Percentiles rank a stretch among this genome's conserved stretches.
Conservation (phyloP, 2,113 vertebrate species). For the Chaetura pelagica region DNA sequence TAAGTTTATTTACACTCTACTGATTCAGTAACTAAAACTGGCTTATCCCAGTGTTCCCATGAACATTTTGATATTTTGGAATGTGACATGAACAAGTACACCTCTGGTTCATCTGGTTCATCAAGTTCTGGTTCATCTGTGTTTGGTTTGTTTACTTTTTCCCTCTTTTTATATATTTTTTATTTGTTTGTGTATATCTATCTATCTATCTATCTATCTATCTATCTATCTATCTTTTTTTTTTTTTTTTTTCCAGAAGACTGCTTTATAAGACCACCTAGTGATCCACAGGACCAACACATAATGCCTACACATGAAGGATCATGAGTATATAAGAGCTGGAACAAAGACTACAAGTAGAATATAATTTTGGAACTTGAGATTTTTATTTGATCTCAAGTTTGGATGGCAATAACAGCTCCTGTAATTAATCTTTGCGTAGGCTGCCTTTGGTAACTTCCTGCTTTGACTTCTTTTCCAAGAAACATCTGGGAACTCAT, state of each 20-base stretch:
- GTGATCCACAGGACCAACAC: neutral
- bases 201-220: no score
- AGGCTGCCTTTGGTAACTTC: neutral
- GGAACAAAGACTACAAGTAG: neutral
- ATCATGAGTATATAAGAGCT: neutral
- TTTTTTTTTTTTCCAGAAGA: neutral
- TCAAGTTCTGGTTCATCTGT: neutral
- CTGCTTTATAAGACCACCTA: neutral
- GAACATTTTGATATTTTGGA: conserved; percentile 8
- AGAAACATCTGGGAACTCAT: neutral
- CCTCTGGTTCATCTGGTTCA: neutral
- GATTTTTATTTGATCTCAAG: neutral
- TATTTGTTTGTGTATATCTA: no score
- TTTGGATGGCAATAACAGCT: neutral
- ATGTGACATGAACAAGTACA: neutral
- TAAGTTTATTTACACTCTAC: neutral
- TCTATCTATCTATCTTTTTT: no score
- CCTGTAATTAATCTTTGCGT: neutral
- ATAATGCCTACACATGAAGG: neutral
- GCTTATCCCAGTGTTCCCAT: neutral
- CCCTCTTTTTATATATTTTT: neutral
- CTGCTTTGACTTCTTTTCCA: neutral
- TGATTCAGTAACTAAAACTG: neutral
- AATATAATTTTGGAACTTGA: neutral
- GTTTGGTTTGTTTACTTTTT: neutral